Evolutionary conservation across 2,888 invertebrate species (phyloP).

Genomic region (Beris chalybata): DNA sequence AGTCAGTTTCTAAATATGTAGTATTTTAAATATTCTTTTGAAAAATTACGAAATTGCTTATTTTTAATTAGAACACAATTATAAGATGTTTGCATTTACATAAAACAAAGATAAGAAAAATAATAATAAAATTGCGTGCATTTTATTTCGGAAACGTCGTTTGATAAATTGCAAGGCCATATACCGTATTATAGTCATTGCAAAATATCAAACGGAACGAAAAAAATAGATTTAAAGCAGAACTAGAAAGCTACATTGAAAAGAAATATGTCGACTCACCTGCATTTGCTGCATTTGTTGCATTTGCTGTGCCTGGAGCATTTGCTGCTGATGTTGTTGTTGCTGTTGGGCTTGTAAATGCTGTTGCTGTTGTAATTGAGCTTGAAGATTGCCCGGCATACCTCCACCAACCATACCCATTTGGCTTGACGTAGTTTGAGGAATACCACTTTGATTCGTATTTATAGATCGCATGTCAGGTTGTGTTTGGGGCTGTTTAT

Average conservation of each 20-base stretch:
- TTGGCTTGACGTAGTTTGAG: conserved; percentile 53
- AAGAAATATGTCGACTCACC: conserved; percentile 54
- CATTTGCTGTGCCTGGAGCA: conserved; percentile 51
- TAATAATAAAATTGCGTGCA: conserved; percentile 19
- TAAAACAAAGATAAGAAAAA: conserved; percentile 24
- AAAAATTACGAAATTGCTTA: not conserved
- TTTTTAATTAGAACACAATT: conserved; percentile 14
- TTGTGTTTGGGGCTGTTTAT: conserved; percentile 35
- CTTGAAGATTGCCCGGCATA: conserved; percentile 50
- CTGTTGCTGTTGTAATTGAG: conserved; percentile 49
- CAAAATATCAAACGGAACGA: not conserved
- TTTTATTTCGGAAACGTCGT: not conserved
- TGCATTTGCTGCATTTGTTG: conserved; percentile 63
- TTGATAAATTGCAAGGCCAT: not conserved
- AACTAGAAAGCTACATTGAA: conserved; percentile 6
- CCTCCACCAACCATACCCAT: conserved; percentile 44
- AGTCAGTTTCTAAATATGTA: too few species aligned
- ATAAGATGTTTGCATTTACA: conserved; percentile 29
- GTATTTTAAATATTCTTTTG: too few species aligned
- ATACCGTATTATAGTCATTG: not conserved
- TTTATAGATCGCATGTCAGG: conserved; percentile 44
- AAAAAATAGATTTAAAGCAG: conserved; percentile 11
- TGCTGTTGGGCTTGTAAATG: conserved; percentile 56
- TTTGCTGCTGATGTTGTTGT: conserved; percentile 58
- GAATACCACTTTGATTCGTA: conserved; percentile 56